Evolutionary conservation across 1,140 invertebrate species (phyloP).

Genomic region (Trigoniulus corallinus): DNA sequence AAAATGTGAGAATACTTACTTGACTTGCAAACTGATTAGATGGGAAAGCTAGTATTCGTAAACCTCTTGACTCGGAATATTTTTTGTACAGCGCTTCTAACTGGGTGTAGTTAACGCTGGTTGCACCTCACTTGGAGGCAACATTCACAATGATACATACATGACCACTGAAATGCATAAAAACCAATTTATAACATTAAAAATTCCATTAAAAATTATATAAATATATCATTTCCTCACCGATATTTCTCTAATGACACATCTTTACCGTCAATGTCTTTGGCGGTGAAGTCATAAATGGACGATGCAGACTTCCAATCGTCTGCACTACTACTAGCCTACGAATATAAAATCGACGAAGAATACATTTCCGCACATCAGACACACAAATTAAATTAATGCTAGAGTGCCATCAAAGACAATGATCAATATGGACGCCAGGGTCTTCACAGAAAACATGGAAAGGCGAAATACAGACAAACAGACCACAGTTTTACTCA

Average conservation of each 20-base stretch:
- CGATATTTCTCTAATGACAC: slow-evolving; percentile 51
- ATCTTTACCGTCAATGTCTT: slow-evolving; percentile 51
- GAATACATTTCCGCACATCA: too few species aligned
- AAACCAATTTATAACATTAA: neutral
- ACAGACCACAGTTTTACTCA: too few species aligned
- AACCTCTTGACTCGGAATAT: slow-evolving; percentile 40
- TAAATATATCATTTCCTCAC: slow-evolving; percentile 20
- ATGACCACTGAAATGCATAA: slow-evolving; percentile 29
- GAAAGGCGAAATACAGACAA: too few species aligned
- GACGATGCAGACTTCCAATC: slow-evolving; percentile 42
- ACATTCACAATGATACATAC: slow-evolving; percentile 68
- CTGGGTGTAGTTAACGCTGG: slow-evolving; percentile 56
- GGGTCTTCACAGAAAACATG: too few species aligned
- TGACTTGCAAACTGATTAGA: slow-evolving; percentile 81
- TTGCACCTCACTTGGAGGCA: slow-evolving; percentile 67
- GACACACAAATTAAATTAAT: too few species aligned
- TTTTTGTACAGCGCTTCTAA: slow-evolving; percentile 54
- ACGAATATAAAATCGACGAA: too few species aligned
- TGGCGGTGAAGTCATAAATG: slow-evolving; percentile 57
- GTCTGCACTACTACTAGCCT: too few species aligned
- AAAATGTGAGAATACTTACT: slow-evolving; percentile 16
- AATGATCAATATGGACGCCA: too few species aligned
- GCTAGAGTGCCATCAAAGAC: too few species aligned
- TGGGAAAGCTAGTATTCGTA: slow-evolving; percentile 72
- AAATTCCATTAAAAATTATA: neutral